Conservation (phyloP, 2,888 invertebrate genomes). For the Clistopyga incitator region DNA sequence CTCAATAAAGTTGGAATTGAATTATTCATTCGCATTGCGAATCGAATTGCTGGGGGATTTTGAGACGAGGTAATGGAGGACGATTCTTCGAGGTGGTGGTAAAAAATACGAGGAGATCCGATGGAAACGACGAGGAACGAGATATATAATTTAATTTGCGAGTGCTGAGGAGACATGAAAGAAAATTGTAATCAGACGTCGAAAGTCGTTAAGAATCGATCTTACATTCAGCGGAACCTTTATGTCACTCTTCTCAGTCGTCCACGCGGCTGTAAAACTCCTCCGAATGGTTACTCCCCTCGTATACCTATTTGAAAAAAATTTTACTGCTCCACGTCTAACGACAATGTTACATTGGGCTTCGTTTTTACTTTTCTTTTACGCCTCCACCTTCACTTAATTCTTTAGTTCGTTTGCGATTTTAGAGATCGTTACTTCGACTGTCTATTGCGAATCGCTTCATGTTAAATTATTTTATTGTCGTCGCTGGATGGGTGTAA, state of each 20-base stretch:
- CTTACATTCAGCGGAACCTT: slow-evolving; percentile 9
- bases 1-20: slow-evolving; percentile 60
- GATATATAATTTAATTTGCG: slow-evolving; percentile 41
- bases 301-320: slow-evolving; percentile 16
- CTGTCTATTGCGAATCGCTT: neutral
- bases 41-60: slow-evolving; percentile 35
- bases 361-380: slow-evolving; percentile 18
- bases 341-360: slow-evolving; percentile 31
- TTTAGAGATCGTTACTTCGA: neutral
- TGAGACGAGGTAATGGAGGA: neutral
- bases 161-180: slow-evolving; percentile 18
- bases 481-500: neutral
- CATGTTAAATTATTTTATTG: neutral
- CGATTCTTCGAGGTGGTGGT: slow-evolving; percentile 8
- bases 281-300: slow-evolving; percentile 39
- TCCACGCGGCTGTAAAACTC: slow-evolving; percentile 36
- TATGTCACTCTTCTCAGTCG: slow-evolving; percentile 24
- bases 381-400: neutral
- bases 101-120: slow-evolving; percentile 1
- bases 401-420: slow-evolving; percentile 6
- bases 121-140: neutral
- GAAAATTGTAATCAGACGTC: slow-evolving; percentile 29
- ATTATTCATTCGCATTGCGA: slow-evolving; percentile 60
- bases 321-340: slow-evolving; percentile 32
- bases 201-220: slow-evolving; percentile 35